Conservation (phyloP, 2,888 invertebrate genomes). For the Plebejus anna region DNA sequence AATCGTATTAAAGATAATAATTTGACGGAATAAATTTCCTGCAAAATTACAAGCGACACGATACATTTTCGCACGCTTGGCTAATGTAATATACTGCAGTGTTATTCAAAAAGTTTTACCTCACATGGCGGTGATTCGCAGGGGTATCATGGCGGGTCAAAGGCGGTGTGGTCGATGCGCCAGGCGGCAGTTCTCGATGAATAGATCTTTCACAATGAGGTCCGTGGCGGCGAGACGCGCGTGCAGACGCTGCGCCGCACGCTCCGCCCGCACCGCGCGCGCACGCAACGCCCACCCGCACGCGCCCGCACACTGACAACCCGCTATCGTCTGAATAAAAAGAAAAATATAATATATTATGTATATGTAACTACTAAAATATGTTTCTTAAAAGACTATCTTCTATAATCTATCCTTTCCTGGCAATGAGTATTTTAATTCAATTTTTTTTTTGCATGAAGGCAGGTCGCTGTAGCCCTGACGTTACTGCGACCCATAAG, state of each 20-base stretch:
- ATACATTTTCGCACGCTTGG: not conserved
- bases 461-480: too few species aligned
- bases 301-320: slow-evolving; percentile 81
- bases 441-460: too few species aligned
- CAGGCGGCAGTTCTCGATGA: slow-evolving; percentile 90
- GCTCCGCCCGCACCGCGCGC: slow-evolving; percentile 83
- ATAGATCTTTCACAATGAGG: slow-evolving; percentile 87
- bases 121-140: not conserved
- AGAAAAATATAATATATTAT: not conserved
- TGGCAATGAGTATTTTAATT: too few species aligned
- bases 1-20: not conserved
- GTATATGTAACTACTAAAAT: not conserved
- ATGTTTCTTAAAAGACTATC: too few species aligned
- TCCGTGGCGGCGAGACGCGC: slow-evolving; percentile 69
- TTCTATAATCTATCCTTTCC: too few species aligned
- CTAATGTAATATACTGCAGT: not conserved
- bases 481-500: too few species aligned
- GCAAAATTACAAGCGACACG: not conserved
- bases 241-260: slow-evolving; percentile 81
- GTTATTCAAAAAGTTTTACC: not conserved
- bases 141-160: slow-evolving; percentile 57
- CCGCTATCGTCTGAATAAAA: slow-evolving; percentile 69
- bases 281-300: slow-evolving; percentile 50
- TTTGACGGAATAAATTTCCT: not conserved
- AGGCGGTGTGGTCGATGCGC: slow-evolving; percentile 79